Percentiles rank a stretch among this genome's conserved stretches.
Conservation (phyloP, 2,888 invertebrate species). For the Trilocha varians region DNA sequence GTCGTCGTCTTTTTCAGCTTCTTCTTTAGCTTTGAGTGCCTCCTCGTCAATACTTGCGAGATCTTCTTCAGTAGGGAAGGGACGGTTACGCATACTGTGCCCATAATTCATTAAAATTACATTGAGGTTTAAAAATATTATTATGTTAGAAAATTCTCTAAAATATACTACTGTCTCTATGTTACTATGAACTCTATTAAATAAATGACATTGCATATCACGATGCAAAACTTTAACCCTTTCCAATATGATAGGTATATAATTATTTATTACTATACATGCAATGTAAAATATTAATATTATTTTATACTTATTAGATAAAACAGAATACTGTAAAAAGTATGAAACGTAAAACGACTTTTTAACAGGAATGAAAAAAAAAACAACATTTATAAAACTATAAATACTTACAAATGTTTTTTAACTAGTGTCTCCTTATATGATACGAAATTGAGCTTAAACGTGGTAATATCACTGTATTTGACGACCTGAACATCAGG, state of each 20-base stretch:
- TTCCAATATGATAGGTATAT: too few species aligned
- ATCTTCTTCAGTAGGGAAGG: constrained; percentile 61
- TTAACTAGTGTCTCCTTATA: constrained; percentile 51
- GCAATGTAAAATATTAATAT: too few species aligned
- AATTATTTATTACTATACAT: too few species aligned
- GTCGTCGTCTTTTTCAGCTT: constrained; percentile 64
- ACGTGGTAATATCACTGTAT: constrained; percentile 53
- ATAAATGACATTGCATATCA: too few species aligned
- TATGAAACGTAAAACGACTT: too few species aligned
- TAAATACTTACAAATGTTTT: constrained; percentile 54
- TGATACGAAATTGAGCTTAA: constrained; percentile 47
- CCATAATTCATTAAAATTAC: too few species aligned
- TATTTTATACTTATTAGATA: too few species aligned
- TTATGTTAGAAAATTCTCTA: too few species aligned
- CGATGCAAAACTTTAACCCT: too few species aligned
- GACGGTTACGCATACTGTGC: constrained; percentile 51
- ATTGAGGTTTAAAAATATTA: too few species aligned
- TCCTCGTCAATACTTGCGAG: constrained; percentile 64
- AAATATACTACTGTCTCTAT: too few species aligned
- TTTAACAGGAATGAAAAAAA: not conserved
- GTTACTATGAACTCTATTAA: too few species aligned
- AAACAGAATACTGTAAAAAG: not conserved
- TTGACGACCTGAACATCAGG: constrained; percentile 33
- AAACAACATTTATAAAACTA: not conserved
- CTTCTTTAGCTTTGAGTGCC: constrained; percentile 73